Evolutionary conservation across 2,888 invertebrate species (phyloP), one percentile per base, ranked within the genome.

Genomic region (Panopea generosa): DNA sequence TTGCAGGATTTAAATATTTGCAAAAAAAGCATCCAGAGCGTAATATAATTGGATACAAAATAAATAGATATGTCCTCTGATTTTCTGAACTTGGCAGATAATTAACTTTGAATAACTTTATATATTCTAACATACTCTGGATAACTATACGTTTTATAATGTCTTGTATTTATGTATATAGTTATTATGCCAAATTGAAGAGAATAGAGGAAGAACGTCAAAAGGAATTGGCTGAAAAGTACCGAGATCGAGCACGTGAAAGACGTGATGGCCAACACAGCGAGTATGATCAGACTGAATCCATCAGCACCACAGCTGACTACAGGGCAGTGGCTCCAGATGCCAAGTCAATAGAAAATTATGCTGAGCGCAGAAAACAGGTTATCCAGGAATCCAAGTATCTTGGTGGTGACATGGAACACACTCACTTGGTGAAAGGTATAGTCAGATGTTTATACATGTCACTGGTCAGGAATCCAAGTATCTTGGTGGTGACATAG

Each of bases 371-470:
- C 49, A 94, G 99, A 61, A 95, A 98, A 60, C 97, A 99, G 90
- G 96, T 98, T 94, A 99, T 99, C 91, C 94, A 96, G 94, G 99
- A 99, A 93, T 99, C 99, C 0, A 99, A 99, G 93, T 99, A 98
- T 93, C 97, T 99, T 94, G 99, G 99, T 92, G 99, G 99, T 95
- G 99, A 99, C 93, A 99, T 99, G 97, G 99, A 99, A 90, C 99
- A 99, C 89, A 99, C 99, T 91, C 99, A 99, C 94, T 98, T 99
- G 94, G 99, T 99, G 86, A 99, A 99, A 94, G 99, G 81, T 80
- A 66, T 20, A 16, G 40, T 11, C 40, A 40, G n/a, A n/a, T n/a
- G n/a, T n/a, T n/a, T n/a, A n/a, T n/a, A n/a, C n/a, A n/a, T n/a
- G n/a, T n/a, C n/a, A n/a, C n/a, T n/a, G n/a, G n/a, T 91, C 94